These are phyloP conservation scores for Ceramica pisi DNA, from an alignment of 2,888 invertebrate species.

Conservation along the genomic window DNA sequence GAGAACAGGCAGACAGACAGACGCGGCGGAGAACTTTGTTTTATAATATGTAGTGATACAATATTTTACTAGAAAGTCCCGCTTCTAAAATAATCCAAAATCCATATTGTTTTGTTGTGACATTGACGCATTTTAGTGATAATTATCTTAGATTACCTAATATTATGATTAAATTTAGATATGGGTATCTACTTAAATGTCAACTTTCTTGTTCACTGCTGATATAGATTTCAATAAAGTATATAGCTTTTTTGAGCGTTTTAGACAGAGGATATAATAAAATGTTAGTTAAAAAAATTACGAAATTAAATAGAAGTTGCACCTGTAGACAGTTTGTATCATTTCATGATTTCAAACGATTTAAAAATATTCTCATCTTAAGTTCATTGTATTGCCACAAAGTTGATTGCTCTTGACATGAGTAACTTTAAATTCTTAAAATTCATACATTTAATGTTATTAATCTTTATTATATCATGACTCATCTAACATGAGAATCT, in stretches of 20 bases:
- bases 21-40: too few species aligned
- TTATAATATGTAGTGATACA: too few species aligned
- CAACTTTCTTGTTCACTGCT: not conserved
- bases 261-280: not conserved
- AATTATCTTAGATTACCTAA: too few species aligned
- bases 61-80: not conserved
- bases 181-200: not conserved
- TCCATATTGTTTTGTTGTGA: too few species aligned
- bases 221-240: not conserved
- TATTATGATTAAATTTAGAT: too few species aligned
- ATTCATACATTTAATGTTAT: slow-evolving; percentile 18
- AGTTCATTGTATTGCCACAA: slow-evolving; percentile 33
- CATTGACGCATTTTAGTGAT: too few species aligned
- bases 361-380: slow-evolving; percentile 11
- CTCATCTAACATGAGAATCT: slow-evolving; percentile 27
- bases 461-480: slow-evolving; percentile 28
- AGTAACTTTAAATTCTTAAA: slow-evolving; percentile 16
- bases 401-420: slow-evolving; percentile 37
- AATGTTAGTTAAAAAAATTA: not conserved
- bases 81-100: too few species aligned
- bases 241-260: not conserved
- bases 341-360: not conserved
- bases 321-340: not conserved
- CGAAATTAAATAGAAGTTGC: not conserved
- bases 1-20: too few species aligned